These are phyloP conservation scores for Argynnis bischoffii DNA, from an alignment of 2,888 invertebrate species.

Conservation along the genomic window DNA sequence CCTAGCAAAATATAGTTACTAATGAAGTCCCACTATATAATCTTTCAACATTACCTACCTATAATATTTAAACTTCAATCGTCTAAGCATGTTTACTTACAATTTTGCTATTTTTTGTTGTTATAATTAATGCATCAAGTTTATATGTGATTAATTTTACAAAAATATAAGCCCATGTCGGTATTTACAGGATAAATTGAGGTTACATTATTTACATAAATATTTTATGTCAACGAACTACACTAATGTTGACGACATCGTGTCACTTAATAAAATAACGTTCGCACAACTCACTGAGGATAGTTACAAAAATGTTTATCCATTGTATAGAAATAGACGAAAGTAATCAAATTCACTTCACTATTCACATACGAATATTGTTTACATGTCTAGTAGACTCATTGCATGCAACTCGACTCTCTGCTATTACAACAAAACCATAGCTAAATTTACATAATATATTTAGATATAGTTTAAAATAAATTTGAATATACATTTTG, in stretches of 20 bases:
- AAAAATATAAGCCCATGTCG: constrained; percentile 37
- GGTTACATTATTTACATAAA: constrained; percentile 36
- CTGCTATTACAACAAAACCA: too few relatives aligned
- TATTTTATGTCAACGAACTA: constrained; percentile 26
- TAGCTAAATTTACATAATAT: too few relatives aligned
- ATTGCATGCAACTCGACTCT: too few relatives aligned
- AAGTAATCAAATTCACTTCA: neutral
- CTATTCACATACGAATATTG: neutral
- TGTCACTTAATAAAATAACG: constrained; percentile 2
- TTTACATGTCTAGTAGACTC: too few relatives aligned
- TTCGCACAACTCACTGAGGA: neutral
- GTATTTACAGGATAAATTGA: constrained; percentile 36
- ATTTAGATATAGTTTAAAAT: neutral
- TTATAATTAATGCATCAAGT: constrained; percentile 14
- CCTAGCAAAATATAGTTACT: neutral
- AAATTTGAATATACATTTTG: constrained; percentile 1
- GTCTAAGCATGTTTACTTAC: constrained; percentile 14
- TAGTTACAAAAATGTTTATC: neutral
- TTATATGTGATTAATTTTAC: constrained; percentile 28
- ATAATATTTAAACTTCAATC: constrained; percentile 11
- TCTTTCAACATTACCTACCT: constrained; percentile 18
- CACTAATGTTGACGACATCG: neutral
- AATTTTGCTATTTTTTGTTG: constrained; percentile 11
- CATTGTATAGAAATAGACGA: too few relatives aligned
- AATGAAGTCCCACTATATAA: constrained; percentile 5